phyloP scores from a whole-genome alignment of 2,113 vertebrate species.

The Choloepus hoffmanni region DNA sequence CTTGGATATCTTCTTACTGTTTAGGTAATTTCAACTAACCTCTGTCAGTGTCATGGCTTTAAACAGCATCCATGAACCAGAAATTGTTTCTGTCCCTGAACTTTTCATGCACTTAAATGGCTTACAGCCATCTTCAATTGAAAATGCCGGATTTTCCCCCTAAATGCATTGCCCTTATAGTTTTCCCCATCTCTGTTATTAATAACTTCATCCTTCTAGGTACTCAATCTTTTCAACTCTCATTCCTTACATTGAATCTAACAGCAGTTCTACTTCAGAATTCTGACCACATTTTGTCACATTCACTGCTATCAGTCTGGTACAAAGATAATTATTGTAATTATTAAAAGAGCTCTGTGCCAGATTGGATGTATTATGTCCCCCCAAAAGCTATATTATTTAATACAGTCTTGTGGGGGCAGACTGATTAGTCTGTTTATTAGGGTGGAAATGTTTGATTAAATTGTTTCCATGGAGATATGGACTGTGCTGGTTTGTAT shows the following conservation, averaged over 20 bases:
- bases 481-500: too few species aligned
- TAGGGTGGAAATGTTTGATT: too few species aligned
- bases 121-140: not conserved
- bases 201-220: not conserved
- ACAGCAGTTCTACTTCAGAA: not conserved
- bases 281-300: not conserved
- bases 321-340: not conserved
- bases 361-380: too few species aligned
- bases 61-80: not conserved
- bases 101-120: not conserved
- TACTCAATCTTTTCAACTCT: not conserved
- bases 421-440: too few species aligned
- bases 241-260: not conserved
- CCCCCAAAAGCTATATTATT: too few species aligned
- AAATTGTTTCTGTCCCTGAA: not conserved
- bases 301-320: not conserved
- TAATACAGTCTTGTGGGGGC: too few species aligned
- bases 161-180: not conserved
- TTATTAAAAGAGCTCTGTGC: not conserved
- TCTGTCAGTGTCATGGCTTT: not conserved
- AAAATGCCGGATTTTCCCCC: not conserved
- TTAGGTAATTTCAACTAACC: not conserved
- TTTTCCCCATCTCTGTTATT: rapidly evolving
- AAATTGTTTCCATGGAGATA: too few species aligned
- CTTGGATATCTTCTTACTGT: not conserved